phyloP scores from a whole-genome alignment of 2,797 vertebrate genomes.

The Channallabes apus region DNA sequence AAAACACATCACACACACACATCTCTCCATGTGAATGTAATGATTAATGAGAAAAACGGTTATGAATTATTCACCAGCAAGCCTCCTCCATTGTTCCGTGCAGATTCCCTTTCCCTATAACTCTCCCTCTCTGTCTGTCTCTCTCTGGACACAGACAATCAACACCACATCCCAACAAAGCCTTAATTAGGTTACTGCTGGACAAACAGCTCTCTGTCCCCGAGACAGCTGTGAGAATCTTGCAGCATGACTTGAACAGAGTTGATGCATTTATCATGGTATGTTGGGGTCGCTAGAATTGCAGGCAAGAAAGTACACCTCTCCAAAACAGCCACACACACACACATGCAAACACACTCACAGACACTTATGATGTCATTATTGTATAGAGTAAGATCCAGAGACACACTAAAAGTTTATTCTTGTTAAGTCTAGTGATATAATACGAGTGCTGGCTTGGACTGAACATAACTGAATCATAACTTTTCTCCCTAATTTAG shows the following conservation, averaged over 20 bases:
- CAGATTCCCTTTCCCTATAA: conserved; percentile 30
- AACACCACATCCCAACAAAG: conserved; percentile 53
- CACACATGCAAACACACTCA: background rate
- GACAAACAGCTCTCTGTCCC: conserved; percentile 52
- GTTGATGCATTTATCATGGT: conserved; percentile 39
- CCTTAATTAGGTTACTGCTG: conserved; percentile 58
- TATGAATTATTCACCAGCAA: conserved; percentile 64
- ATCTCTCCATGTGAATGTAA: conserved; percentile 53
- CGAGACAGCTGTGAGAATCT: conserved; percentile 44
- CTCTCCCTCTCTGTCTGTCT: conserved; percentile 11
- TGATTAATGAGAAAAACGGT: conserved; percentile 63
- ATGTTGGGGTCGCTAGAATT: conserved; percentile 21
- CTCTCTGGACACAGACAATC: conserved; percentile 37
- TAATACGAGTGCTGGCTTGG: background rate
- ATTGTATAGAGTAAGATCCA: background rate
- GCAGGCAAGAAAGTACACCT: conserved; percentile 21
- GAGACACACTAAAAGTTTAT: background rate
- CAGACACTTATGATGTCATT: background rate
- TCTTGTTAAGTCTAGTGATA: background rate
- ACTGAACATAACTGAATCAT: background rate
- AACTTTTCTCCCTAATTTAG: too few species aligned
- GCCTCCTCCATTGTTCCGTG: conserved; percentile 55
- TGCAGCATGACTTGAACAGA: conserved; percentile 23
- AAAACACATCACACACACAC: conserved; percentile 42
- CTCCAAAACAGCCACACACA: background rate